Base-by-base conservation (phyloP, 1,140 invertebrate genomes). In the Bombus fervidus region DNA sequence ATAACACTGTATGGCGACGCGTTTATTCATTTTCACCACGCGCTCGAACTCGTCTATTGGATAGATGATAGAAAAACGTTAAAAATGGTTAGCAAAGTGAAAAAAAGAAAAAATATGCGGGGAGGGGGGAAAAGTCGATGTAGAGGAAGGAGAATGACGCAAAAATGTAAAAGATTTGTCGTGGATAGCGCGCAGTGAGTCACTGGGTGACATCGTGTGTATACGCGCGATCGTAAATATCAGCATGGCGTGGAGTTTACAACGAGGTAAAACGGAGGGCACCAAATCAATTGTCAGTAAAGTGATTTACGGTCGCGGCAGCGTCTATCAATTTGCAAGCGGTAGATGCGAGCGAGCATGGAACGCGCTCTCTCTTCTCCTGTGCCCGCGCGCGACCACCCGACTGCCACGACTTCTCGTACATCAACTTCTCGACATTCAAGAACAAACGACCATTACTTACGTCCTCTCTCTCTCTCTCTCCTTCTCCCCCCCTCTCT, bases 201-300 rank as follows among this genome's bases (percentile, higher is more conserved):
- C 76, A 80, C 53, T 53, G 68, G 83, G 77, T 73, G 83, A 85
- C 77, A 41, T 62, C 39, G 77, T 80, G 76, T 85, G 83, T 80
- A 80, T 77, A 80, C 66, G 83, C 31, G 68, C 39, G 83, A 85
- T 85, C 83, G 83, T 85, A 85, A 85, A 85, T 85, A 85, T 85
- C 77, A 73, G 37, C 37, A 4, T 64, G 83, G 83, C 83, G 85
- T 72, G 74, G 74, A 86, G 87, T 80, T 84, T 84, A 84, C 82
- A 84, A 77, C 84, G 80, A 80, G 85, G 85, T 89, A 86, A 83
- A 89, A 89, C 87, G 87, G 81, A 69, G 73, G 74, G 81, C 81
- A 62, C 68, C 89, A 72, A 90, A 90, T 90, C 87, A 87, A 90
- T 89, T 89, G 89, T 90, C 88, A 89, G 87, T 72, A 87, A 89